Base-by-base conservation (phyloP, 2,797 vertebrate species). In the Hoplostethus atlanticus region DNA sequence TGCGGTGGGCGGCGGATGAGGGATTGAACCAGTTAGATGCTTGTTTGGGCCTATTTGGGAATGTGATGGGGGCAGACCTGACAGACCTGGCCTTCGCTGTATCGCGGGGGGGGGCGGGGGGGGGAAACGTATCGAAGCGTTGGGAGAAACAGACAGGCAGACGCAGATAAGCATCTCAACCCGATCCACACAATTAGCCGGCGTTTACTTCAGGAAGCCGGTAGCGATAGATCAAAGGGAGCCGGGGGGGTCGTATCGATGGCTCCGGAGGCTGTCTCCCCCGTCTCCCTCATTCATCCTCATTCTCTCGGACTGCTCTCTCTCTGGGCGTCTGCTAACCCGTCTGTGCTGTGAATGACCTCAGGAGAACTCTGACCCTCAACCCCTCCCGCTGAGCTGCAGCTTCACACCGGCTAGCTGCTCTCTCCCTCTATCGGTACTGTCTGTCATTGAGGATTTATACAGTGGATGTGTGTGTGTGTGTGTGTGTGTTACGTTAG, bases 101-200 rank as follows among this genome's bases (percentile, higher is more conserved):
- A 92, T 93, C 81, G 85, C 91, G 61, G 79, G 1, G 21, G 1
- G 21, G 21, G 21, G 21, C 1, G 21, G 21, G 1, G 21, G 21
- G 21, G 79, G 89, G 91, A 92, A 93, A 93, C 70, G 56, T 85
- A 92, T 86, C 6, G 67, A 90, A 88, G 85, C 74, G 79, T 92
- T 91, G 91, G 92, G 94, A 94, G 90, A 92, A 91, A 88, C 83
- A 72, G 89, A 76, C 79, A 15, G 80, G 68, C 71, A 71, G 84
- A 87, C 38, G 1, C 89, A 44, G 95, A 97, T 96, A 96, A 95
- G 86, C 91, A 95, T 97, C 96, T 96, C 86, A 34, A 81, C 84
- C 93, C 91, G 94, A 96, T 94, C 93, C 93, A 93, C 93, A 92
- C 94, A 96, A 97, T 98, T 97, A 97, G 95, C 90, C 94, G 87